phyloP scores from a whole-genome alignment of 2,113 vertebrate species.

The crab-eating macaque (Macaca fascicularis) region T2T-MFA8v1.1 NC_088381.1:47913501-47914000 shows the following conservation, averaged over 20 bases:
- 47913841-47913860: not conserved
- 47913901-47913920: accelerated
- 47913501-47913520: not conserved
- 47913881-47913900: not conserved
- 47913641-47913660: not conserved
- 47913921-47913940: no score
- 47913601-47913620: not conserved
- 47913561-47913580: not conserved
- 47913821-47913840: accelerated
- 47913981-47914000: no score
- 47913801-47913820: not conserved
- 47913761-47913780: not conserved
- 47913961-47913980: no score
- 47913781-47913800: not conserved
- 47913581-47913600: not conserved
- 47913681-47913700: not conserved
- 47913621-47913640: not conserved
- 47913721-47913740: not conserved
- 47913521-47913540: not conserved
- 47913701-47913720: not conserved
- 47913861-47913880: not conserved
- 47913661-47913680: not conserved
- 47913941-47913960: no score
- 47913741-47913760: not conserved
- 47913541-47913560: not conserved